phyloP scores from a whole-genome alignment of 2,888 invertebrate genomes.

The Boloria euphrosyne region DNA sequence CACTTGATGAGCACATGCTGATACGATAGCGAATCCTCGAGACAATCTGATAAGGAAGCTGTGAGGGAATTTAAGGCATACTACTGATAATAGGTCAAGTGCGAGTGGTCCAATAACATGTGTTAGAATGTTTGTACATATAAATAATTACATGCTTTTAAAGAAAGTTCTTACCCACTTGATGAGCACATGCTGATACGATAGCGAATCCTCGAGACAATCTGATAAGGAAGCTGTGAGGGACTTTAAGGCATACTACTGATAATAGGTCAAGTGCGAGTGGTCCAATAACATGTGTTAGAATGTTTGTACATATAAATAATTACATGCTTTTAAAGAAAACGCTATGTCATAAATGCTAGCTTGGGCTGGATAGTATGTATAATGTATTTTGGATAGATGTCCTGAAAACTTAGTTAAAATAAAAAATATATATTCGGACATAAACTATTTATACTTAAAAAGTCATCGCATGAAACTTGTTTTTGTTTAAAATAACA shows the following conservation, averaged over 20 bases:
- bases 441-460: too few species aligned
- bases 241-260: slow-evolving; percentile 22
- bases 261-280: slow-evolving; percentile 35
- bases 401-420: too few species aligned
- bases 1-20: slow-evolving; percentile 22
- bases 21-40: slow-evolving; percentile 25
- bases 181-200: slow-evolving; percentile 17
- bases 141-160: not conserved
- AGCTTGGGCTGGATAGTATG: too few species aligned
- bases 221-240: slow-evolving; percentile 33
- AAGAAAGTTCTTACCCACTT: slow-evolving; percentile 24
- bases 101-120: slow-evolving; percentile 10
- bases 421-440: too few species aligned
- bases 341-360: too few species aligned
- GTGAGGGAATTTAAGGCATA: slow-evolving; percentile 28
- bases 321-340: not conserved
- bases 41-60: slow-evolving; percentile 32
- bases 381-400: too few species aligned
- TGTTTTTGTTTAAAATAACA: too few species aligned
- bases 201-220: slow-evolving; percentile 28
- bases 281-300: not conserved
- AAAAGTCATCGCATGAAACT: too few species aligned
- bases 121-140: not conserved
- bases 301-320: not conserved
- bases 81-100: slow-evolving; percentile 31